Evolutionary conservation across 2,888 invertebrate genomes (phyloP).

Genomic region (Arctia plantaginis): DNA sequence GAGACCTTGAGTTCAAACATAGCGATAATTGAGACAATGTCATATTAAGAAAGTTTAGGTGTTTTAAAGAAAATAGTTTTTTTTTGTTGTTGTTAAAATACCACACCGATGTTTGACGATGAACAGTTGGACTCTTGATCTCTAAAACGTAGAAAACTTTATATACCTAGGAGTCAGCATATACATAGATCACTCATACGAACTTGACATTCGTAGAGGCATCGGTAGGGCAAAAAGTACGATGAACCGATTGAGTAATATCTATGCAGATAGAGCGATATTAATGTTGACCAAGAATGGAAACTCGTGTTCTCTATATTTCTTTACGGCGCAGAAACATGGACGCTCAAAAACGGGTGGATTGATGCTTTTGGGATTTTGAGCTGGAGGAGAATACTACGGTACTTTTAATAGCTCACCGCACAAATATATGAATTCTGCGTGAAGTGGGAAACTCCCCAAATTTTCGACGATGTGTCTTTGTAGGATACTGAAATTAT

Average conservation of each 20-base stretch:
- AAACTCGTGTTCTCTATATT: not conserved
- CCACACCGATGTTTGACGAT: not conserved
- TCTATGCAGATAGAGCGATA: not conserved
- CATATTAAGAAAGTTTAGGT: constrained; percentile 20
- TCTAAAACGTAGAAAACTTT: not conserved
- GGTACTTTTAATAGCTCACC: too few relatives aligned
- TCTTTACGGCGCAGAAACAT: not conserved
- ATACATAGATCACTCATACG: too few relatives aligned
- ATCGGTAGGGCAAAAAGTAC: not conserved
- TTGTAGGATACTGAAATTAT: too few relatives aligned
- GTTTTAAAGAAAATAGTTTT: not conserved
- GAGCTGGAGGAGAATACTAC: too few relatives aligned
- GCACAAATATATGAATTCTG: not conserved
- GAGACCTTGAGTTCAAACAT: constrained; percentile 26
- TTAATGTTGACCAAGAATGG: not conserved
- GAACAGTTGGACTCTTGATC: not conserved
- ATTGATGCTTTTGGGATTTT: not conserved
- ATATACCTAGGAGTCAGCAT: not conserved
- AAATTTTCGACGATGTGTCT: too few relatives aligned
- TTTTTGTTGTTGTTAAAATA: not conserved
- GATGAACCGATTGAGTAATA: not conserved
- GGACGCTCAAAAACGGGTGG: not conserved
- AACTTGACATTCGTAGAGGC: not conserved
- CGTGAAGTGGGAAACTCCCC: not conserved
- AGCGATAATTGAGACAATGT: constrained; percentile 15